Evolutionary conservation across 2,888 invertebrate genomes (phyloP).

Genomic region (Drosophila rellima): DNA sequence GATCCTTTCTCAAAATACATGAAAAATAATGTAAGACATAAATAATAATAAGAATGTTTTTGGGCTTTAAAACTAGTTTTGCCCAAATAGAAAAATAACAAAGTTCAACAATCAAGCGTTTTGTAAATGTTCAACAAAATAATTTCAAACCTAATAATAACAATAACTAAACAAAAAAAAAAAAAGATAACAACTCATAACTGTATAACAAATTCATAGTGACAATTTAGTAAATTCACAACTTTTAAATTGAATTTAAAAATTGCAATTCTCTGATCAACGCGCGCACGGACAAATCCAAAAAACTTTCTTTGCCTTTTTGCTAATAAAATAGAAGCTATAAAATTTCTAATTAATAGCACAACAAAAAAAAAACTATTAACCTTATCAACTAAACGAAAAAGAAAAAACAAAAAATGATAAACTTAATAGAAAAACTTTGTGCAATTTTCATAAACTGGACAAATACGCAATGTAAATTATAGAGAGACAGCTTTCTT

Average conservation of each 20-base stretch:
- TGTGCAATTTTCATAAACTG: slow-evolving; percentile 36
- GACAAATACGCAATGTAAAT: slow-evolving; percentile 32
- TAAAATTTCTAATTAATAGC: slow-evolving; percentile 81
- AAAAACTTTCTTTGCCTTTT: slow-evolving; percentile 41
- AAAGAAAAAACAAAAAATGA: slow-evolving; percentile 17
- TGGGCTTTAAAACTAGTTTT: slow-evolving; percentile 49
- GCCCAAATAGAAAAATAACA: slow-evolving; percentile 60
- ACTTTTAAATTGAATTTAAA: slow-evolving; percentile 78
- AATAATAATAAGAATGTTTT: slow-evolving; percentile 61
- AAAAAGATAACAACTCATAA: slow-evolving; percentile 34
- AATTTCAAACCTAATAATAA: slow-evolving; percentile 29
- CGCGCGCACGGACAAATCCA: slow-evolving; percentile 61
- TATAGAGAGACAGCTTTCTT: slow-evolving; percentile 49
- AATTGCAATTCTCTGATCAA: slow-evolving; percentile 75
- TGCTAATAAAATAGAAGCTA: slow-evolving; percentile 78
- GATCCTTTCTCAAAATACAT: slow-evolving; percentile 75
- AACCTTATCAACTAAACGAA: slow-evolving; percentile 31
- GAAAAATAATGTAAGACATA: slow-evolving; percentile 64
- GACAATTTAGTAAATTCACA: slow-evolving; percentile 66
- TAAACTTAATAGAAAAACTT: slow-evolving; percentile 49
- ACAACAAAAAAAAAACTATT: slow-evolving; percentile 54
- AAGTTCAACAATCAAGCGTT: slow-evolving; percentile 56
- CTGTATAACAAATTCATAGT: slow-evolving; percentile 58
- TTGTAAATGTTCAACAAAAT: slow-evolving; percentile 54
- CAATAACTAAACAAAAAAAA: slow-evolving; percentile 50